A percentile compares a stretch with the other conserved stretches of the same genome.
phyloP scores from a whole-genome alignment of 1,140 invertebrate genomes.

The Hydropsyche tenuis region DNA sequence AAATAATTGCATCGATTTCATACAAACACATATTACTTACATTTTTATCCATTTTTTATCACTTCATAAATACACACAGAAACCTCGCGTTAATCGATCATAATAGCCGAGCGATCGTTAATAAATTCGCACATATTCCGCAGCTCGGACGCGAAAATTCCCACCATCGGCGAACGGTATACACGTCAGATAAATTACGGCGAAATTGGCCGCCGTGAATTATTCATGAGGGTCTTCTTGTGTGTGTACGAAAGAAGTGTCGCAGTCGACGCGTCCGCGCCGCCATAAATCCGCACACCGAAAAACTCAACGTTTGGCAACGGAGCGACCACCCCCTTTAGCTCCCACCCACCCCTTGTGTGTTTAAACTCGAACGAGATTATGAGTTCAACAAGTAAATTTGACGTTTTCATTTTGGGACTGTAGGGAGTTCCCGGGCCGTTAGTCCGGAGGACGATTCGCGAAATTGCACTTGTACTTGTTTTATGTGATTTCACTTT shows the following conservation, averaged over 20 bases:
- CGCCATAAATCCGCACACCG: constrained; percentile 45
- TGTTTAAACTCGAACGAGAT: constrained; percentile 49
- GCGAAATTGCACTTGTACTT: constrained; percentile 5
- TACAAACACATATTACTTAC: too few relatives aligned
- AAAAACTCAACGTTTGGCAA: constrained; percentile 50
- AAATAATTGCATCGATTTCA: too few relatives aligned
- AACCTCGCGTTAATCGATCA: too few relatives aligned
- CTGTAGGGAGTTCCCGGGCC: neutral
- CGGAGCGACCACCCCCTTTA: constrained; percentile 38
- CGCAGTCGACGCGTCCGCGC: neutral
- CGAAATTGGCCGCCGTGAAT: constrained; percentile 39
- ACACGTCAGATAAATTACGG: neutral
- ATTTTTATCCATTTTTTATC: too few relatives aligned
- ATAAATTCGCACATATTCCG: too few relatives aligned
- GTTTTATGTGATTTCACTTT: too few relatives aligned
- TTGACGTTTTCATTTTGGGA: constrained; percentile 50
- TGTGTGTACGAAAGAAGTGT: neutral
- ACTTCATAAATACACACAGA: too few relatives aligned
- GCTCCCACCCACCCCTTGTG: neutral
- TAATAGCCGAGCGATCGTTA: too few relatives aligned
- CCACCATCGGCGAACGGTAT: too few relatives aligned
- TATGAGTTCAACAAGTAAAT: constrained; percentile 51
- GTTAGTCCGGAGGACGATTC: constrained; percentile 37
- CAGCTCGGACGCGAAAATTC: too few relatives aligned
- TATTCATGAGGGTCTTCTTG: constrained; percentile 37